Conservation (phyloP, 92 coral and sea anemone species). For the Porites divaricata region DNA sequence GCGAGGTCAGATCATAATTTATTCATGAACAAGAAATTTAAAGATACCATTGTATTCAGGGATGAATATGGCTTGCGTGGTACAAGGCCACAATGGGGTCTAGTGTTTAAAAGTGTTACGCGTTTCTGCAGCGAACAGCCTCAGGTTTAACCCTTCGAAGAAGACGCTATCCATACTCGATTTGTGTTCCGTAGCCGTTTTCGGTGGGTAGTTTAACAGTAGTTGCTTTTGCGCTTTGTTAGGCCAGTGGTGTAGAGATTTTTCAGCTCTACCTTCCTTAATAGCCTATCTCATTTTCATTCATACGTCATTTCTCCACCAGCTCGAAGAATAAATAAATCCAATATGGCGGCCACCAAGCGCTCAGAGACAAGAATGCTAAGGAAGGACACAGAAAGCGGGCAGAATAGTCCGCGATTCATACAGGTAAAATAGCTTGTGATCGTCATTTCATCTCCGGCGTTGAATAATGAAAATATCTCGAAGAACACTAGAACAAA, state of each 20-base stretch:
- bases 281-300: background rate
- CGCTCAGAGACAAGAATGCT: conserved; percentile 57
- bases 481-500: background rate
- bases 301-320: conserved; percentile 51
- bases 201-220: background rate
- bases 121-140: background rate
- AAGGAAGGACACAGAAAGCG: conserved; percentile 28
- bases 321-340: conserved; percentile 29
- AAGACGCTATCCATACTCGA: background rate
- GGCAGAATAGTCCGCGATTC: conserved; percentile 28
- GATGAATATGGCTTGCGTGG: background rate
- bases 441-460: background rate
- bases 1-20: conserved; percentile 27
- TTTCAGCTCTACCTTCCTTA: background rate
- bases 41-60: conserved; percentile 9
- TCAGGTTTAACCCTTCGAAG: background rate
- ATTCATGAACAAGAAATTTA: conserved; percentile 20
- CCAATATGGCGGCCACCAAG: conserved; percentile 73
- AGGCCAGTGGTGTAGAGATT: background rate
- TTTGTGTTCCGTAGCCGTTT: background rate
- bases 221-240: background rate
- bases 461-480: conserved; percentile 10
- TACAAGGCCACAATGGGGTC: background rate
- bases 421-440: conserved; percentile 34
- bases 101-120: background rate